Conservation (phyloP, 2,797 vertebrate genomes). For the Rhyacichthys aspro region DNA sequence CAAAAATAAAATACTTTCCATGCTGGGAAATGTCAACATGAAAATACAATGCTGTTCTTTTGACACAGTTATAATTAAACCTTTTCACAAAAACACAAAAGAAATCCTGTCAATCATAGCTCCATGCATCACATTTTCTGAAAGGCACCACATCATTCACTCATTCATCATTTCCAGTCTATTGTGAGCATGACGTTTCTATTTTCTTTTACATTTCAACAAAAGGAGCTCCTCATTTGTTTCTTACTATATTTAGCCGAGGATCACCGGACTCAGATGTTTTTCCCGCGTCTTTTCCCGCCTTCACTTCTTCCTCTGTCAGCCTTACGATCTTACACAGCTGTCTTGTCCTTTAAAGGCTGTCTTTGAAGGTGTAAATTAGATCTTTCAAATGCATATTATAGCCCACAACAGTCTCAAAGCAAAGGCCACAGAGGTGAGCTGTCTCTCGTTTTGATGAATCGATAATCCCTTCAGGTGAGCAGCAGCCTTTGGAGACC, state of each 20-base stretch:
- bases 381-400: conserved; percentile 18
- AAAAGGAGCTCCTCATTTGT: background rate
- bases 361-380: conserved; percentile 42
- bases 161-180: too few species aligned
- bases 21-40: too few species aligned
- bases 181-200: too few species aligned
- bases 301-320: too few species aligned
- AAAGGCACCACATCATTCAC: too few species aligned
- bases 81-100: too few species aligned
- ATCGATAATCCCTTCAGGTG: conserved; percentile 19
- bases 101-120: too few species aligned
- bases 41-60: too few species aligned
- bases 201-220: background rate
- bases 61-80: too few species aligned
- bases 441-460: conserved; percentile 27
- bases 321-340: background rate
- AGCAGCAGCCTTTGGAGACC: too few species aligned
- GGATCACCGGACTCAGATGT: background rate
- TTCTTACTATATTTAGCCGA: background rate
- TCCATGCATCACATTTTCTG: too few species aligned
- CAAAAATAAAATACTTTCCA: background rate
- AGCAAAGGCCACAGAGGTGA: conserved; percentile 17
- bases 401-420: conserved; percentile 6
- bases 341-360: conserved; percentile 6
- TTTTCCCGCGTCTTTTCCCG: background rate